phyloP scores from a whole-genome alignment of 2,888 invertebrate genomes.

The Acleris sparsana region DNA sequence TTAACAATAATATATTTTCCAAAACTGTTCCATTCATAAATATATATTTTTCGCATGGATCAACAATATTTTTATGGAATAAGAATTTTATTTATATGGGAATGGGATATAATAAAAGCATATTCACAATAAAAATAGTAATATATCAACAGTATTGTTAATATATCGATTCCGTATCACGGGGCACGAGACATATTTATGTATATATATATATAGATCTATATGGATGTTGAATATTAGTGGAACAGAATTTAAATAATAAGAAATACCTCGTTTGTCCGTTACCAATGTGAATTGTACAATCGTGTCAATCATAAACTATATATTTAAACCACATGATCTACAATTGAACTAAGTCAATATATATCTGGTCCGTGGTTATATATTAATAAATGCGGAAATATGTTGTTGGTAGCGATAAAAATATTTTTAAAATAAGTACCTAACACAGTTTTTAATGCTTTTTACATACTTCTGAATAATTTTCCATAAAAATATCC shows the following conservation, averaged over 20 bases:
- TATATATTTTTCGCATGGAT: slow-evolving; percentile 31
- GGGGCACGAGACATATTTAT: slow-evolving; percentile 39
- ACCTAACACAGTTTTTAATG: neutral
- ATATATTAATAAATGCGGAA: neutral
- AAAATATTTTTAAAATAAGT: neutral
- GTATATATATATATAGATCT: slow-evolving; percentile 44
- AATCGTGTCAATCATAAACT: slow-evolving; percentile 7
- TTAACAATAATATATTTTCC: slow-evolving; percentile 44
- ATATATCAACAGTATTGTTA: slow-evolving; percentile 37
- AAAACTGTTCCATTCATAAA: slow-evolving; percentile 49
- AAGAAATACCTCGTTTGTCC: slow-evolving; percentile 61
- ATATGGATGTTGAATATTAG: slow-evolving; percentile 49
- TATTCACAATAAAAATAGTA: slow-evolving; percentile 31
- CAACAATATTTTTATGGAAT: slow-evolving; percentile 24
- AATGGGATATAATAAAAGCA: slow-evolving; percentile 3
- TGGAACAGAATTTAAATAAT: slow-evolving; percentile 56
- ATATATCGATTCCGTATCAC: slow-evolving; percentile 20
- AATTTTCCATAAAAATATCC: too few species aligned
- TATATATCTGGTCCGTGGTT: neutral
- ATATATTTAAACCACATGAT: slow-evolving; percentile 13
- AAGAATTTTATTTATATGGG: slow-evolving; percentile 1
- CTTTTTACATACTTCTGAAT: too few species aligned
- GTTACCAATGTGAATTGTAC: slow-evolving; percentile 55
- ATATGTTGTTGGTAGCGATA: slow-evolving; percentile 2
- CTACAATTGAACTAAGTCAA: too few species aligned